Evolutionary conservation across 2,797 vertebrate genomes (phyloP), one percentile per base, ranked within the genome.

Genomic region (Micrastur ruficollis): DNA sequence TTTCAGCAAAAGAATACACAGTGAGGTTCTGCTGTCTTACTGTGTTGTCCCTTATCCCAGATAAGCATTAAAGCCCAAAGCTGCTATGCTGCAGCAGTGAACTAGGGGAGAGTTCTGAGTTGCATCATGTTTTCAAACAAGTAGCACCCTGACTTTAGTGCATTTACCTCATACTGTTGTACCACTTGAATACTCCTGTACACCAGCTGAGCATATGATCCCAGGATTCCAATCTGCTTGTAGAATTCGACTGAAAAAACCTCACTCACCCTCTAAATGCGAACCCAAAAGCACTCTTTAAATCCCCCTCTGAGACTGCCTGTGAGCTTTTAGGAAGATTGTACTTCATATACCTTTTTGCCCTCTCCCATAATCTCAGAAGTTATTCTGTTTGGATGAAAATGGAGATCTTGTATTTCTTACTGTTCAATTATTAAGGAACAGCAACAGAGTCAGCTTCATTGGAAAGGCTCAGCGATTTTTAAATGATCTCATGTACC

Each of bases 401-500:
- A 97, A 95, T 65, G 72, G 92, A 93, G 82, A 86, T 67, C 87
- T 82, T 96, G 67, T 94, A 90, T 94, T 96, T 93, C 89, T 96
- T 80, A 92, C 59, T 86, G 66, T 89, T 95, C 91, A 97, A 95
- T 95, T 95, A 96, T 95, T 97, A 95, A 95, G 89, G 88, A 96
- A 92, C 61, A 91, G 90, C 94, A 88, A 91, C 67, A 83, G 87
- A 95, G 73, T 58, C 6, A 6, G 72, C 68, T 94, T 94, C 63
- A 88, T 90, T 92, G 86, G 74, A 92, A 92, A 92, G 83, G 85
- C 94, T 86, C 94, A 94, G 95, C 1, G 17, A 93, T 88, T 97
- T 97, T 91, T 91, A 97, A 97, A 95, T 91, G 70, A 96, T 96
- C 92, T 96, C 83, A 95, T 96, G 86, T 88, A 94, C 95, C 3